Base-by-base conservation (phyloP, 2,888 invertebrate species). In the Meandrusa payeni region DNA sequence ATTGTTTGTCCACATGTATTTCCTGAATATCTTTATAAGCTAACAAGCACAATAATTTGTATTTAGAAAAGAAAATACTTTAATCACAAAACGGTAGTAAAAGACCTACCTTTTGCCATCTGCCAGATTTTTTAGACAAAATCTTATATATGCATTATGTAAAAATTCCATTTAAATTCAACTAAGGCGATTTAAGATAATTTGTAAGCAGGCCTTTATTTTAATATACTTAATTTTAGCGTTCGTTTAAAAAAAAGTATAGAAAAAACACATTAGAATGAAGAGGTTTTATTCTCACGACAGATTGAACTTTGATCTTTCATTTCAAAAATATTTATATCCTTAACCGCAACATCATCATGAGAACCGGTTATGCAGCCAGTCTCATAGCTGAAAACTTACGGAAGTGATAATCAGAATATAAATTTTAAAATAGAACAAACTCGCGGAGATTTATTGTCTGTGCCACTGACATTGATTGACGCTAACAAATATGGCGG, bases 381-480 rank as follows among this genome's bases (percentile, higher is more conserved):
- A 27, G 10, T 23, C 37, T 37, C 31, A 26, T 33, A 9, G 1
- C 10, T 26, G 17, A 26, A 50, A 20, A 36, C 32, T 33, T 40
- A 40, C 50, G 45, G 50, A 50, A 47, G 50, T 36, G 13, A 36
- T 47, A 42, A 50, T 45, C 50, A 42, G 12, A 37, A 19, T 36
- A 42, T 47, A 45, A 40, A 48, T 48, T 50, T 47, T 29, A 47
- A 45, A 50, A 50, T 41, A 41, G 47, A 45, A 36, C 38, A 47
- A 36, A 44, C 47, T 40, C 12, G 27, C 11, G 15, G 22, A 44
- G 32, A 44, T 44, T 44, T 38, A 44, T 44, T 44, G 22, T 39
- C 27, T 37, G 6, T 42, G n/a, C 17, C 3, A 7, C 9, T 10
- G 23, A 26, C 31, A 13, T 11, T 20, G 24, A 43, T 43, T 31